These are phyloP conservation scores for Desmodus rotundus DNA, from an alignment of 2,113 vertebrate genomes.

Conservation along the genomic window DNA sequence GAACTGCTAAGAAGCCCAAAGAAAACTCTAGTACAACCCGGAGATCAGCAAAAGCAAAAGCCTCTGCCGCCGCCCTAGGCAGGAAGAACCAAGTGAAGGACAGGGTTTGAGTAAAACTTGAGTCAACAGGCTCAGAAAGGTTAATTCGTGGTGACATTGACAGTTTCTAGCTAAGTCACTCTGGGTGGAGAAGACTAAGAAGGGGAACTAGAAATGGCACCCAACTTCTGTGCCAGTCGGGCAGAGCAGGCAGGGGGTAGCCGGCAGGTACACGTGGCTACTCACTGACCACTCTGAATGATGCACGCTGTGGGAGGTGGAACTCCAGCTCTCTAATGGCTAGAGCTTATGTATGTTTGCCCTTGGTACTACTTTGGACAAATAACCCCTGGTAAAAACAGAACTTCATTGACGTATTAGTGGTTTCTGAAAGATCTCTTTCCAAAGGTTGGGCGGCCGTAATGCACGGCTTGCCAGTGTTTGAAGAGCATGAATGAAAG, in stretches of 20 bases:
- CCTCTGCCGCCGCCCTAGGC: accelerated
- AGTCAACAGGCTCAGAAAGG: not conserved
- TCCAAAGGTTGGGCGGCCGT: not conserved
- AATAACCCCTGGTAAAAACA: not conserved
- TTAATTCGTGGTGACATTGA: not conserved
- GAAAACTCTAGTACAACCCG: not conserved
- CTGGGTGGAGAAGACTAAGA: not conserved
- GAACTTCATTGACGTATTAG: not conserved
- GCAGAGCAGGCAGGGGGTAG: too few relatives aligned
- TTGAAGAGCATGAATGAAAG: not conserved
- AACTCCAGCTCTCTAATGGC: not conserved
- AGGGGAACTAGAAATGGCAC: not conserved
- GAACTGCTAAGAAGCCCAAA: not conserved
- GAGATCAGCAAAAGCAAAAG: not conserved
- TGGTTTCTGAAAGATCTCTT: not conserved
- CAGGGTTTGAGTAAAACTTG: not conserved
- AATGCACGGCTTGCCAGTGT: not conserved
- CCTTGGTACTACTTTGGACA: not conserved
- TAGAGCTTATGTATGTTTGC: not conserved
- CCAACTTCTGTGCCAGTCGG: accelerated
- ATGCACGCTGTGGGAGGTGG: not conserved
- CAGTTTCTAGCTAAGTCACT: not conserved
- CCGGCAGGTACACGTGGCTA: not conserved
- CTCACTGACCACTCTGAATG: not conserved
- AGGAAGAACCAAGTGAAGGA: not conserved